phyloP scores from a whole-genome alignment of 2,113 vertebrate species.

The Austrofundulus limnaeus region DNA sequence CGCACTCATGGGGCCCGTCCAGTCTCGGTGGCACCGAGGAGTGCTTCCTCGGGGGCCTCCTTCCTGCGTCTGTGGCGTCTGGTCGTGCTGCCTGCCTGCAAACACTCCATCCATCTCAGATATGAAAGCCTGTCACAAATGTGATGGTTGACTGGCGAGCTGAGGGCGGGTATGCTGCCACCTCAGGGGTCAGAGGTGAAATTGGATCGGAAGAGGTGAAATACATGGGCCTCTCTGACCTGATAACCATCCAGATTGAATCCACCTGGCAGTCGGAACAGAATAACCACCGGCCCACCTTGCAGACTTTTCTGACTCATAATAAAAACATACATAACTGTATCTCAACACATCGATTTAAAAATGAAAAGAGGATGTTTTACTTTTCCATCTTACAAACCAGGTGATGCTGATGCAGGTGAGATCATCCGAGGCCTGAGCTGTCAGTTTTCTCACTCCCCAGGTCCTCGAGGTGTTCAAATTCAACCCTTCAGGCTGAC shows the following conservation, averaged over 20 bases:
- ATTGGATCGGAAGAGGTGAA: slow-evolving; percentile 54
- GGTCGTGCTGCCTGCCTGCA: slow-evolving; percentile 52
- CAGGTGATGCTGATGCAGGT: slow-evolving; percentile 6
- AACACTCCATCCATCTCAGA: slow-evolving; percentile 68
- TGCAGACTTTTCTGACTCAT: slow-evolving; percentile 33
- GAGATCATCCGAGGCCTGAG: slow-evolving; percentile 39
- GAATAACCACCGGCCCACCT: slow-evolving; percentile 46
- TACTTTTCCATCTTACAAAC: slow-evolving; percentile 29
- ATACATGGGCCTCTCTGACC: slow-evolving; percentile 56
- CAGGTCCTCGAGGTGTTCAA: slow-evolving; percentile 10
- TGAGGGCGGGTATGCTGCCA: slow-evolving; percentile 54
- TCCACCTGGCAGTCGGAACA: slow-evolving; percentile 56
- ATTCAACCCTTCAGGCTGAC: slow-evolving; percentile 7
- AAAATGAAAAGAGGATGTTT: slow-evolving; percentile 58
- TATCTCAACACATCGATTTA: slow-evolving; percentile 50
- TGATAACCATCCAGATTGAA: slow-evolving; percentile 71
- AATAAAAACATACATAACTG: slow-evolving; percentile 48
- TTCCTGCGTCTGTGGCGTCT: slow-evolving; percentile 46
- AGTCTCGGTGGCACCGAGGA: slow-evolving; percentile 21
- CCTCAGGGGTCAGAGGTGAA: slow-evolving; percentile 69
- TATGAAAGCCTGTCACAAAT: slow-evolving; percentile 70
- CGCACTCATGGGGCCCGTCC: slow-evolving; percentile 28
- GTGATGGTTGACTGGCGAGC: slow-evolving; percentile 59
- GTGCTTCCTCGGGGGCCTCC: slow-evolving; percentile 45
- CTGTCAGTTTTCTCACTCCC: slow-evolving; percentile 41